phyloP scores from a whole-genome alignment of 2,797 vertebrate species.

The Danionella dracula region DNA sequence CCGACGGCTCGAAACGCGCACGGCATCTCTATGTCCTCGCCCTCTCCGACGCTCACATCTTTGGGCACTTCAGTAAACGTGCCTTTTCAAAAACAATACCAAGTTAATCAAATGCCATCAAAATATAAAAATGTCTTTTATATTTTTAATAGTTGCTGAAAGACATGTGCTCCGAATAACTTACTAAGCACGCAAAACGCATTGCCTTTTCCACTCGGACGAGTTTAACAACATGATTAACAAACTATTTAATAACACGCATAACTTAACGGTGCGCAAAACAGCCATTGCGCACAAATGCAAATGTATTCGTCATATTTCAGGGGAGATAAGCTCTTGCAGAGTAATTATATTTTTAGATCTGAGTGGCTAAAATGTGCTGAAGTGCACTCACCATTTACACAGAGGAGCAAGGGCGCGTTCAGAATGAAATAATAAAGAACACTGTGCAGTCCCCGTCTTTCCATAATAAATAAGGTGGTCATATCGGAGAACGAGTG shows the following conservation, averaged over 20 bases:
- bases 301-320: no score
- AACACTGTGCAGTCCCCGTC: constrained; percentile 67
- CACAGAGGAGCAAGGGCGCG: constrained; percentile 68
- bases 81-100: constrained; percentile 62
- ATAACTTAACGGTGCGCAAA: not conserved
- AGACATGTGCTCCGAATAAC: no score
- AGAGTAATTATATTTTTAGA: no score
- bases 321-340: not conserved
- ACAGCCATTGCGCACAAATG: not conserved
- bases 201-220: not conserved
- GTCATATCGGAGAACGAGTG: constrained; percentile 43
- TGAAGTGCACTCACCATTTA: constrained; percentile 81
- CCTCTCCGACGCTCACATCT: constrained; percentile 88
- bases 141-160: no score
- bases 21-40: constrained; percentile 93
- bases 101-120: constrained; percentile 23
- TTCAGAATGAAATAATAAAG: constrained; percentile 78
- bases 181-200: no score
- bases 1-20: constrained; percentile 87
- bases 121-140: no score
- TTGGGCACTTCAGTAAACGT: constrained; percentile 90
- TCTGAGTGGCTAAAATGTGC: no score
- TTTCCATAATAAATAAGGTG: constrained; percentile 75
- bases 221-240: not conserved
- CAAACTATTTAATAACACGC: no score